Evolutionary conservation across 2,888 invertebrate species (phyloP), one percentile per base, ranked within the genome.

Genomic region (Aphodius sticticus): DNA sequence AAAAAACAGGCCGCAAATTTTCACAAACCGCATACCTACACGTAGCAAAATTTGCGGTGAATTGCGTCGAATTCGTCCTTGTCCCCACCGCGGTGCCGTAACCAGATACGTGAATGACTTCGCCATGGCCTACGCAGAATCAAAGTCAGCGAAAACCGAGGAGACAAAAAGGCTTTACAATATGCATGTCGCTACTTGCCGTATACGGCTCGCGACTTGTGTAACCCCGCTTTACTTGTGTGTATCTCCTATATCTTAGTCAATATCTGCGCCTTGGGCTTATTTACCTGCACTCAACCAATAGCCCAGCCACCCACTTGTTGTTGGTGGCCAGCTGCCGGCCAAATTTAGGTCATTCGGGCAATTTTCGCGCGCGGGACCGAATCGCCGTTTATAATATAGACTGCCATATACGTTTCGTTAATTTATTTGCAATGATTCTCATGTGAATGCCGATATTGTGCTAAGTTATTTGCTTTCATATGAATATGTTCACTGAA

Each of bases 261-360:
- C 76, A 53, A 76, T 76, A 76, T 37, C 36, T 53, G 69, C 69
- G 76, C 38, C 76, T 76, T 16, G 76, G 76, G 35, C 76, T 53
- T 76, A 76, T 76, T 76, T 76, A 76, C 76, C 69, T 76, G 76
- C 76, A 76, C 35, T 76, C 37, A 53, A 76, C 76, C 76, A 76
- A 76, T 76, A 76, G 14, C 26, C 26, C 26, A 26, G 26, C 76
- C 76, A 76, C 76, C 76, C 76, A 76, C 76, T 53, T 76, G 76
- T 37, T 26, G 26, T 15, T 37, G 53, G 16, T 26, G 16, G 38
- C 38, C 76, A 76, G 38, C 76, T 76, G 76, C 16, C 69, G 69
- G 16, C 38, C 16, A 38, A 76, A 76, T 37, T 76, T 76, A 16
- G 76, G 76, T 76, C 76, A 76, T 53, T 14, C 76, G 16, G 76